These are phyloP conservation scores for Psittacara wagleri DNA, from an alignment of 2,113 vertebrate genomes.

Conservation along the genomic window DNA sequence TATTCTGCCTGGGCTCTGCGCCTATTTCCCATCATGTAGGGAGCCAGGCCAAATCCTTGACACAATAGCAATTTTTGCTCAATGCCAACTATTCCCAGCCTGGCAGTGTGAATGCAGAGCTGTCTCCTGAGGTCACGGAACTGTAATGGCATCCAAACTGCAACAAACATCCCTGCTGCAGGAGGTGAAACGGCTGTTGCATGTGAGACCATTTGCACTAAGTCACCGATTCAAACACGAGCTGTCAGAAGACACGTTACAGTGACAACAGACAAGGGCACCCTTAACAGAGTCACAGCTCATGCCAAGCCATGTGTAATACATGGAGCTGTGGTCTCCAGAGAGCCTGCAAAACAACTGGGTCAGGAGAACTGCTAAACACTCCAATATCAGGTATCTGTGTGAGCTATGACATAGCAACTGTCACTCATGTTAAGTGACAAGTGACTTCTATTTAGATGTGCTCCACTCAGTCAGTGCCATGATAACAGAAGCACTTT, in stretches of 20 bases:
- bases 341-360: neutral
- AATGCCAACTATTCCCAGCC: constrained; percentile 58
- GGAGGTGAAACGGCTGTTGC: constrained; percentile 5
- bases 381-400: neutral
- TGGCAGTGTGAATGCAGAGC: neutral
- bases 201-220: neutral
- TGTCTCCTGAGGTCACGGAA: constrained; percentile 41
- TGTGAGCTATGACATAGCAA: neutral
- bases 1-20: constrained; percentile 47
- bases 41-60: constrained; percentile 57
- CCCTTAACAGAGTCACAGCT: neutral
- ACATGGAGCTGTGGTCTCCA: neutral
- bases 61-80: constrained; percentile 65
- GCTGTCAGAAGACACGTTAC: neutral
- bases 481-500: neutral
- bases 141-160: constrained; percentile 24
- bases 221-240: neutral
- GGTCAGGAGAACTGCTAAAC: neutral
- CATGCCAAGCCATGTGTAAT: neutral
- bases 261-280: neutral
- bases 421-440: neutral
- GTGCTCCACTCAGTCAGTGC: neutral
- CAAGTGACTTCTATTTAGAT: constrained; percentile 10
- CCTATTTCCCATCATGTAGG: constrained; percentile 59
- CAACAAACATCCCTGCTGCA: neutral